Evolutionary conservation across 1,140 invertebrate species (phyloP).

Genomic region (Sinella curviseta): DNA sequence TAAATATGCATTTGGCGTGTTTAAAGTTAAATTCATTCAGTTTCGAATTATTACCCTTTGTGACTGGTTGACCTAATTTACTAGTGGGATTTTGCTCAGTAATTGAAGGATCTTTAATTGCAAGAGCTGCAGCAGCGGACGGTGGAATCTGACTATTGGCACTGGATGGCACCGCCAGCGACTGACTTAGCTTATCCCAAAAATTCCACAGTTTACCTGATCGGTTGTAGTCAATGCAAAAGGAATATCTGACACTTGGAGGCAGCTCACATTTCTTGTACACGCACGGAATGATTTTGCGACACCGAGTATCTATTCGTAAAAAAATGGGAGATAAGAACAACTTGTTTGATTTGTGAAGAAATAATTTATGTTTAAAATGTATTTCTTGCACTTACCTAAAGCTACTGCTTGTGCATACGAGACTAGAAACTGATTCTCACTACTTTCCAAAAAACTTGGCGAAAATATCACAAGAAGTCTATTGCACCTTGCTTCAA

Average conservation of each 20-base stretch:
- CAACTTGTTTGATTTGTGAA: not conserved
- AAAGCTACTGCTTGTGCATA: conserved; percentile 73
- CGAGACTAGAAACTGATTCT: conserved; percentile 69
- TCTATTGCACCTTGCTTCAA: conserved; percentile 70
- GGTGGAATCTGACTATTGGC: not conserved
- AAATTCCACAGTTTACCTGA: conserved; percentile 62
- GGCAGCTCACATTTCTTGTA: conserved; percentile 62
- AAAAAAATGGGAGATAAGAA: conserved; percentile 28
- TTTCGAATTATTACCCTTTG: no score
- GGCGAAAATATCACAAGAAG: conserved; percentile 72
- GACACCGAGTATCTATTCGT: conserved; percentile 58
- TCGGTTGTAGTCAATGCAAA: conserved; percentile 61
- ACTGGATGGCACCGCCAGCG: conserved; percentile 50
- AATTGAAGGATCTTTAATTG: no score
- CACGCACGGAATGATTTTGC: conserved; percentile 69
- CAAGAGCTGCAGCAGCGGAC: no score
- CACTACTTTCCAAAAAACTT: conserved; percentile 67
- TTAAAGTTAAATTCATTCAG: no score
- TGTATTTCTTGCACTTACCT: conserved; percentile 56
- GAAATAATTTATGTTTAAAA: not conserved
- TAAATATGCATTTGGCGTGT: no score
- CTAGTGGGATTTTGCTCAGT: no score
- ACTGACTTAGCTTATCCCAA: conserved; percentile 62
- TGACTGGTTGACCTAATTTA: no score
- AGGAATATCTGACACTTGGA: conserved; percentile 60